Base-by-base conservation (phyloP, 2,888 invertebrate species). In the Cataglyphis albicans region DNA sequence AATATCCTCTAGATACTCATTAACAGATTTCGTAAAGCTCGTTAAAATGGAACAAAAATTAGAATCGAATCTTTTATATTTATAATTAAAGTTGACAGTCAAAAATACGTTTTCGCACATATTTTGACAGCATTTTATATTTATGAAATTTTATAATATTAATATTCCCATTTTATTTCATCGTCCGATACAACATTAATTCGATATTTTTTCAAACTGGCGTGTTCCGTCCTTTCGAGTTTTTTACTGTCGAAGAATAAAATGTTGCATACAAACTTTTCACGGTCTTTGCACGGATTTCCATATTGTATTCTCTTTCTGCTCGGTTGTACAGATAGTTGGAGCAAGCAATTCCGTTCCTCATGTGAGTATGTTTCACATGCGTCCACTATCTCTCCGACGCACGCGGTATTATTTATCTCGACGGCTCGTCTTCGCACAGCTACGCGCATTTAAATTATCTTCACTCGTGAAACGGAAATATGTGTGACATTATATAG, bases 21-120 rank as follows among this genome's bases (percentile, higher is more conserved):
- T 90, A 89, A 89, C 88, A 83, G 88, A 63, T 85, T 90, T 72
- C 72, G 84, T 82, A 82, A 90, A 89, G 29, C 15, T 65, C 1
- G 1, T 25, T 25, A 25, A 6, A 9, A 41, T n/a, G 4, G 29
- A 10, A 9, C 21, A 38, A 75, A 38, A 75, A 65, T 41, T n/a
- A 18, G 7, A 75, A 55, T 76, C 4, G 15, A 68, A 55, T 21
- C 41, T 55, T 32, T 18, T 29, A 59, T 78, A 44, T 55, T 64
- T 15, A 59, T 38, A 25, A n/a, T 2, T 15, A 18, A 65, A 65
- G 10, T 74, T 29, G 12, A 32, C 18, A 35, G 5, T 64, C 35
- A 38, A 82, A 25, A 59, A 55, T 57, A 21, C 55, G 35, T 15
- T 35, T 52, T 52, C 15, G 7, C 59, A 52, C 65, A 59, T 44